Evolutionary conservation across 2,888 invertebrate species (phyloP).

Genomic region (Mesopsocus fuscifrons): DNA sequence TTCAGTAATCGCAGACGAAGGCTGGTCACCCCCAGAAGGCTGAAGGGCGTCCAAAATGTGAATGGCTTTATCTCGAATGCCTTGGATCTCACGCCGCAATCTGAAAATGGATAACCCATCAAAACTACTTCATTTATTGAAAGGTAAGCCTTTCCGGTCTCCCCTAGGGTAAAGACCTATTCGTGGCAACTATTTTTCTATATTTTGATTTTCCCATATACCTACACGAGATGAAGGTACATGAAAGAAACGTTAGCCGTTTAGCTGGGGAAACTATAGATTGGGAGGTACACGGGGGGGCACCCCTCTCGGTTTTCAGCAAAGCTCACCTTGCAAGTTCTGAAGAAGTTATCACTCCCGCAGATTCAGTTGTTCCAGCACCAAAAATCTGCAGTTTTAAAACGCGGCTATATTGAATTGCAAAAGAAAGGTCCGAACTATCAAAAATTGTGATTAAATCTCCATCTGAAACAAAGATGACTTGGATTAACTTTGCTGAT

Average conservation of each 20-base stretch:
- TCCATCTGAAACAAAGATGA: conserved; percentile 32
- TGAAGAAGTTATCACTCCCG: no score
- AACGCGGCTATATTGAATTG: conserved; percentile 44
- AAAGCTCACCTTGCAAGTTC: no score
- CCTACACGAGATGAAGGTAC: no score
- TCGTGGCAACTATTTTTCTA: no score
- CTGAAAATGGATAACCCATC: background rate
- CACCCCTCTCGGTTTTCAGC: no score
- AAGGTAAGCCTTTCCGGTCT: no score
- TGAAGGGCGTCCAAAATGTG: conserved; percentile 36
- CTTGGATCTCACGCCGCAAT: conserved; percentile 25
- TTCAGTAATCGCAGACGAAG: conserved; percentile 18
- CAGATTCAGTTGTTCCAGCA: conserved; percentile 23
- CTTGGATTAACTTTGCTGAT: conserved; percentile 1
- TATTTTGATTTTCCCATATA: no score
- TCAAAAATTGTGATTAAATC: conserved; percentile 52
- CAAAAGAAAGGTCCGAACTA: conserved; percentile 46
- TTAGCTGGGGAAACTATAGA: no score
- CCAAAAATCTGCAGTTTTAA: conserved; percentile 41
- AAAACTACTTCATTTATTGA: background rate
- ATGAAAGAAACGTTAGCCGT: no score
- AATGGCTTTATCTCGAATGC: conserved; percentile 38
- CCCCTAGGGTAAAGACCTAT: no score
- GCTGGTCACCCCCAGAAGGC: conserved; percentile 20
- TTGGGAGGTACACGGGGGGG: conserved; percentile 17